Percentiles rank a stretch among this genome's conserved stretches.
These are phyloP conservation scores for Acleris laterana DNA, from an alignment of 2,888 invertebrate genomes.

Conservation along the genomic window DNA sequence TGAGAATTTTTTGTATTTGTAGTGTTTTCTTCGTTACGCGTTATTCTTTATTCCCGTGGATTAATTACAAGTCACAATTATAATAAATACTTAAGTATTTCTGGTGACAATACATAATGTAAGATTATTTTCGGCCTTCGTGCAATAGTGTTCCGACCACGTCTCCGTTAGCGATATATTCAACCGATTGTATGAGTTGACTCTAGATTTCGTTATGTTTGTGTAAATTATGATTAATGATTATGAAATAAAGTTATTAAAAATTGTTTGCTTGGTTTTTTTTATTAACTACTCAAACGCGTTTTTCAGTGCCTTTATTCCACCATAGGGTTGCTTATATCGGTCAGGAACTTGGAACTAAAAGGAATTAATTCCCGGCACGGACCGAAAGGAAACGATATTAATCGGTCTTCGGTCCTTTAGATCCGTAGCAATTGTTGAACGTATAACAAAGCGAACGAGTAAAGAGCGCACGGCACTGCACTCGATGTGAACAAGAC, in stretches of 20 bases:
- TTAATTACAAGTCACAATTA: slow-evolving; percentile 27
- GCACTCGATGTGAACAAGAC: too few relatives aligned
- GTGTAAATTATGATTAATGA: slow-evolving; percentile 79
- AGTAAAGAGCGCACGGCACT: too few relatives aligned
- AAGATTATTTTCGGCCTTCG: slow-evolving; percentile 22
- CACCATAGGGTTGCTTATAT: too few relatives aligned
- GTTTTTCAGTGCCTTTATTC: too few relatives aligned
- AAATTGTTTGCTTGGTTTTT: slow-evolving; percentile 53
- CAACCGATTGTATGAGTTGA: slow-evolving; percentile 54
- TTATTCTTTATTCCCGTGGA: neutral
- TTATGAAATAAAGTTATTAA: slow-evolving; percentile 79
- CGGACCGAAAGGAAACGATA: too few relatives aligned
- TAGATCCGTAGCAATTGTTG: too few relatives aligned
- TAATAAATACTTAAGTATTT: slow-evolving; percentile 27
- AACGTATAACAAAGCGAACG: too few relatives aligned
- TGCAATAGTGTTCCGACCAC: slow-evolving; percentile 41
- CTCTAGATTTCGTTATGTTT: slow-evolving; percentile 80
- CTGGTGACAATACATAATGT: slow-evolving; percentile 31
- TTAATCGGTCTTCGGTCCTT: too few relatives aligned
- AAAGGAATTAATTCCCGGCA: too few relatives aligned
- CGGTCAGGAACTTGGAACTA: too few relatives aligned
- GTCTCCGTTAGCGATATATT: slow-evolving; percentile 18
- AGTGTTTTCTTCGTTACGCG: neutral
- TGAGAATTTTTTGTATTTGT: neutral
- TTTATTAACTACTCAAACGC: neutral